Percentiles rank a stretch among this genome's conserved stretches.
These are phyloP conservation scores for Nyleta sp. DNA, from an alignment of 2,888 invertebrate species.

Conservation along the genomic window DNA sequence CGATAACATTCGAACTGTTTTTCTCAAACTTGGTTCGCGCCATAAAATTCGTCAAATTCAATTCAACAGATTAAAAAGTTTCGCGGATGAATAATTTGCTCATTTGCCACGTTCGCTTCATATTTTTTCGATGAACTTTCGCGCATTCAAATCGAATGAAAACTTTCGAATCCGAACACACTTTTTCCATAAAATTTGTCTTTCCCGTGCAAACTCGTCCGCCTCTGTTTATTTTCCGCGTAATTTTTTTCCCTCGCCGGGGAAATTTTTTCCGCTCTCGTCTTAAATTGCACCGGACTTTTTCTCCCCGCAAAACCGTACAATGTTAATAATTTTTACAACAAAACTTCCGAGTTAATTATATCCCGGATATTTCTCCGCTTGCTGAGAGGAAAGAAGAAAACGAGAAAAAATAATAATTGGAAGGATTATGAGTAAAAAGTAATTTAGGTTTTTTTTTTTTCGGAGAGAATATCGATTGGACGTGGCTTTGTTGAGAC, in stretches of 20 bases:
- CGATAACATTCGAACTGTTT: slow-evolving; percentile 13
- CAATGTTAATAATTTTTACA: not conserved
- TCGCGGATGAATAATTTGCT: slow-evolving; percentile 29
- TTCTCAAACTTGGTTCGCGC: not conserved
- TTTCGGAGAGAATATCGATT: slow-evolving; percentile 3
- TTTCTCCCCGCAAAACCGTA: not conserved
- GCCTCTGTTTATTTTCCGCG: not conserved
- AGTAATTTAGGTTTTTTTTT: slow-evolving; percentile 11
- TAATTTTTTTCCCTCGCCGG: not conserved
- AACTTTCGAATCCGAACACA: slow-evolving; percentile 9
- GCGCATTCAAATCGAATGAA: slow-evolving; percentile 31
- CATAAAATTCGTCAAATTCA: slow-evolving; percentile 19
- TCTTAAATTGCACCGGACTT: not conserved
- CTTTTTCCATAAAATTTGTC: slow-evolving; percentile 19
- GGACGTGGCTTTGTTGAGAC: slow-evolving; percentile 4
- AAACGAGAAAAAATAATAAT: slow-evolving; percentile 10
- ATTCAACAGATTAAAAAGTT: slow-evolving; percentile 30
- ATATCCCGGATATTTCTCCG: slow-evolving; percentile 2
- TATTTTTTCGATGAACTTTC: slow-evolving; percentile 26
- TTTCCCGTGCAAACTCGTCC: not conserved
- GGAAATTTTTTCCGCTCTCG: not conserved
- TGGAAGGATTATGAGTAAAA: slow-evolving; percentile 27
- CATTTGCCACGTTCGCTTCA: slow-evolving; percentile 15
- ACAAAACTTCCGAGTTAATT: slow-evolving; percentile 5
- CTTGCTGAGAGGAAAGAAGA: not conserved